phyloP scores from a whole-genome alignment of 2,113 vertebrate species.

The Myiopsitta monachus region DNA sequence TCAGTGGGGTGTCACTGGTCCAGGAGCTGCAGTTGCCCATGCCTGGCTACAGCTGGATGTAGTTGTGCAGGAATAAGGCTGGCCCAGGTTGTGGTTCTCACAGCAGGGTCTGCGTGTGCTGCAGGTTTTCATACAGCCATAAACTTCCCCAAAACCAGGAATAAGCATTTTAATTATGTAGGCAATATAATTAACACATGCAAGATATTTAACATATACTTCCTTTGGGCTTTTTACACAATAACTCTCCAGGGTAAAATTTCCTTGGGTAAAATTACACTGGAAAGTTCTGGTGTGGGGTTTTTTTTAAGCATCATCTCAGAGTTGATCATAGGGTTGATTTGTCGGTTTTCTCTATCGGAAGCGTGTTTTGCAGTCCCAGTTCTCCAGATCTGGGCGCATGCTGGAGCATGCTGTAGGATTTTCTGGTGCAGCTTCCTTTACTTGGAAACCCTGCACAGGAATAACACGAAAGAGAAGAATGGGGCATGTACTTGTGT shows the following conservation, averaged over 20 bases:
- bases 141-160: not conserved
- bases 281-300: not conserved
- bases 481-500: not conserved
- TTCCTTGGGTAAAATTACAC: not conserved
- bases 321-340: not conserved
- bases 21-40: not conserved
- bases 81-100: not conserved
- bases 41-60: not conserved
- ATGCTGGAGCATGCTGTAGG: not conserved
- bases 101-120: not conserved
- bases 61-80: not conserved
- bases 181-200: not conserved
- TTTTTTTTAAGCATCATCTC: not conserved
- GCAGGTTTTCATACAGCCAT: not conserved
- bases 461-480: not conserved
- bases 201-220: not conserved
- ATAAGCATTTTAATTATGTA: conserved; percentile 34
- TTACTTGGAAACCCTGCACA: not conserved
- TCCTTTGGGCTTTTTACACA: conserved; percentile 9
- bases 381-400: not conserved
- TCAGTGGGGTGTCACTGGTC: not conserved
- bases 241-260: not conserved
- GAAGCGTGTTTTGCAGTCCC: not conserved
- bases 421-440: not conserved
- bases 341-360: not conserved